Base-by-base conservation (phyloP, 2,113 vertebrate genomes). In the Lampris megalopsis region DNA sequence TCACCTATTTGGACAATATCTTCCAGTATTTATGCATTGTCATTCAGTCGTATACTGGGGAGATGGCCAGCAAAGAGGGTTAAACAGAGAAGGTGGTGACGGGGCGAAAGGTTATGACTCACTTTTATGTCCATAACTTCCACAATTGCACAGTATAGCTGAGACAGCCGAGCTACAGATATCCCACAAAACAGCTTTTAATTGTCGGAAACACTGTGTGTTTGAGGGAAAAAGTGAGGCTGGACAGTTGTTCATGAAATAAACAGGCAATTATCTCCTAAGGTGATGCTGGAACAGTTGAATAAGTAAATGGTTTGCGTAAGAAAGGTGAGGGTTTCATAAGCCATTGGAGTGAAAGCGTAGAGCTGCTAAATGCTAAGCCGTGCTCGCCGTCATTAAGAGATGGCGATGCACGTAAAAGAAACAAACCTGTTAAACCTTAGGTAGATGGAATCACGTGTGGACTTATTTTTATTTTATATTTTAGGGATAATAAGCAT, bases 391-490 rank as follows among this genome's bases (percentile, higher is more conserved):
- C 24, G 24, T 24, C 24, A 24, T 24, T 24, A 24, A 24, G 24
- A 24, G 24, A 24, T 24, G 24, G 24, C 24, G 24, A 24, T 45
- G 43, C 6, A 2, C n/a, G 24, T 9, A 43, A 11, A 47, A 9
- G 53, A 10, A 24, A 42, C 58, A 2, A 13, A 68, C 48, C 61
- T 66, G 43, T 9, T 10, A 40, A 9, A 50, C 53, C 45, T n/a
- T 5, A 75, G 40, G 52, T 37, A 42, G 37, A 9, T 6, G 61
- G 42, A 70, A 40, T 36, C 69, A 62, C 63, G 43, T 70, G 63
- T 65, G 66, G 35, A 64, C 6, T 9, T 54, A 52, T 71, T 68
- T 63, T 65, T 4, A 45, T 71, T 62, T 76, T 0, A 40, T 62
- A 57, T 8, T 56, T 41, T 4, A 48, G n/a, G 6, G 9, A 6